Conservation (phyloP, 30 jellyfish, hydroid and myxozoan species). For the Aurelia coerulea region DNA sequence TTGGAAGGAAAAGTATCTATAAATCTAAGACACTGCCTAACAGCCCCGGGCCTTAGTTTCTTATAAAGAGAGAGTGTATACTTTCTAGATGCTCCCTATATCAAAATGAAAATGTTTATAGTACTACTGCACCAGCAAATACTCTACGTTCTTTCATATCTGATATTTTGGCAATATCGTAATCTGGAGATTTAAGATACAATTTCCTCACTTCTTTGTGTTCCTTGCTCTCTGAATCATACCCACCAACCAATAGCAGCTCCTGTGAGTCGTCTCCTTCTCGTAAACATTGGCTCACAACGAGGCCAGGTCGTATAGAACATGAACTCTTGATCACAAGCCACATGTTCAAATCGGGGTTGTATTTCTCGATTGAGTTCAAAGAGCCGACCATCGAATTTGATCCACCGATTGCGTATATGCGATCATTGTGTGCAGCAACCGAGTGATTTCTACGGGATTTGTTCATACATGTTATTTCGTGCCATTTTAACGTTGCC, state of each 20-base stretch:
- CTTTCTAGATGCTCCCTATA: too few relatives aligned
- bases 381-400: constrained; percentile 68
- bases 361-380: constrained; percentile 81
- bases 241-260: constrained; percentile 76
- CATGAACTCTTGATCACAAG: constrained; percentile 68
- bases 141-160: constrained; percentile 60
- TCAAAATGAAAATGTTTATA: neutral
- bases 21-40: too few relatives aligned
- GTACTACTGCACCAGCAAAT: constrained; percentile 63
- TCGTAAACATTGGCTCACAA: constrained; percentile 26
- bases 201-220: constrained; percentile 57
- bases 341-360: constrained; percentile 94
- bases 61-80: too few relatives aligned
- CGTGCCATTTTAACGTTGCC: constrained; percentile 63
- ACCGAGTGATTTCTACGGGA: constrained; percentile 93
- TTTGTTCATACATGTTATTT: constrained; percentile 82
- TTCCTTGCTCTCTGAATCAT: constrained; percentile 42
- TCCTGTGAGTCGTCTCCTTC: constrained; percentile 54
- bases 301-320: constrained; percentile 64
- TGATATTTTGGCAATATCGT: constrained; percentile 21
- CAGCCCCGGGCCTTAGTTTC: too few relatives aligned
- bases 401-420: constrained; percentile 92
- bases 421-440: constrained; percentile 62
- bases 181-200: constrained; percentile 72
- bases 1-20: too few relatives aligned